phyloP scores from a whole-genome alignment of 2,797 vertebrate genomes.

The Darevskia mixta region DNA sequence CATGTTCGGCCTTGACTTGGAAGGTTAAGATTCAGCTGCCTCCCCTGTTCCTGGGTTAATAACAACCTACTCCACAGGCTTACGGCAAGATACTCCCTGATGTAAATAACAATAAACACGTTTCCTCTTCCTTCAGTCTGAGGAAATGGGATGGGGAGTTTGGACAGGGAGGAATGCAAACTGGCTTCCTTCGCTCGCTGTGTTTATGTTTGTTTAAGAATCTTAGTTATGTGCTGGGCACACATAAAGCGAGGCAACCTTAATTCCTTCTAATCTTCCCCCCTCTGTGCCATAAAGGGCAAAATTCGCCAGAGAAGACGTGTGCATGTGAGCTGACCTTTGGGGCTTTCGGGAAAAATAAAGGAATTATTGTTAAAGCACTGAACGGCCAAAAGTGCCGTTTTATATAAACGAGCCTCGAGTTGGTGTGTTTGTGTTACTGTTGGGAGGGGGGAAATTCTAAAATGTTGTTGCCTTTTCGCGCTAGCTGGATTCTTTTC shows the following conservation, averaged over 20 bases:
- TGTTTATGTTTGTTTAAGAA: constrained; percentile 2
- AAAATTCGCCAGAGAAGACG: constrained; percentile 43
- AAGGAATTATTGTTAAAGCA: constrained; percentile 42
- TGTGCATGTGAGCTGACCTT: constrained; percentile 46
- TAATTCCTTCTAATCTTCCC: constrained; percentile 23
- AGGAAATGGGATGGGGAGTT: neutral
- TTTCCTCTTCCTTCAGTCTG: neutral
- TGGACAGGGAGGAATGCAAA: neutral
- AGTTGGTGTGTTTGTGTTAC: neutral
- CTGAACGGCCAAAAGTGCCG: constrained; percentile 40
- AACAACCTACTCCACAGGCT: constrained; percentile 17
- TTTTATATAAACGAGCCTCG: constrained; percentile 29
- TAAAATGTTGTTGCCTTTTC: constrained; percentile 39
- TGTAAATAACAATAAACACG: constrained; percentile 9
- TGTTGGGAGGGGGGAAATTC: constrained; percentile 36
- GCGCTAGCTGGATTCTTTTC: constrained; percentile 17
- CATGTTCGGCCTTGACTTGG: neutral
- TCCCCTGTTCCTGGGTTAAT: constrained; percentile 18
- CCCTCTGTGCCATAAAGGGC: constrained; percentile 28
- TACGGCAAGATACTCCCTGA: neutral
- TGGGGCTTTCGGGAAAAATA: constrained; percentile 42
- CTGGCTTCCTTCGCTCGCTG: neutral
- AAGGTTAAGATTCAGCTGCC: neutral
- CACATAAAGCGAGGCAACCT: neutral
- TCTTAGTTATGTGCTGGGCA: neutral